Base-by-base conservation (phyloP, 2,113 vertebrate genomes). In the Mesembrinibis cayennensis region DNA sequence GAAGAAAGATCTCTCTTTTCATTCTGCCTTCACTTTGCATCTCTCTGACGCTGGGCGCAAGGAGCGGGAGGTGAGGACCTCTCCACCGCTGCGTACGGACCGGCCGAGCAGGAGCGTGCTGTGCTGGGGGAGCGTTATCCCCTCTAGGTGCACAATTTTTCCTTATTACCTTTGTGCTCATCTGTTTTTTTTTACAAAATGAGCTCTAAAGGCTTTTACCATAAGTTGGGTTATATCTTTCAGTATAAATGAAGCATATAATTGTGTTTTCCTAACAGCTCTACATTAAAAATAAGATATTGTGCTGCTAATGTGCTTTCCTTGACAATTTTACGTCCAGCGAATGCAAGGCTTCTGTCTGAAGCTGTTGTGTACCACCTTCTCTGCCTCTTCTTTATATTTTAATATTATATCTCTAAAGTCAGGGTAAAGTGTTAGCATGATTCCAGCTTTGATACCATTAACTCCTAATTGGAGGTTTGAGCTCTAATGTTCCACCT, bases 251-350 rank as follows among this genome's bases (percentile, higher is more conserved):
- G 93, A 97, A 96, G 95, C 98, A 95, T 96, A 95, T 97, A 95
- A 97, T 97, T 97, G 95, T 95, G 92, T 97, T 97, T 97, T 96
- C 92, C 77, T 96, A 97, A 95, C 88, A 95, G 88, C 77, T 87
- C 30, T 73, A 66, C 90, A 90, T 96, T 97, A 97, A 92, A 98
- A 96, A 89, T 72, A 97, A 96, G 97, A 95, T 97, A 82, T 29
- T 45, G 78, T 95, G 92, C 80, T 69, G 80, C 55, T 90, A 91
- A 95, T 96, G 96, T 77, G 30, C 95, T 96, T 94, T 94, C 87
- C 66, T 74, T 94, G 92, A 89, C 81, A 36, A 34, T 96, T 96
- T 97, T 94, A 91, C 74, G 82, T 95, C 87, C 93, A 50, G 90
- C 25, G 6, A 85, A 72, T 52, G 88, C 18, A 8, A 63, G 34